These are phyloP conservation scores for Todiramphus saurophagus DNA, from an alignment of 2,113 vertebrate species.

Conservation along the genomic window DNA sequence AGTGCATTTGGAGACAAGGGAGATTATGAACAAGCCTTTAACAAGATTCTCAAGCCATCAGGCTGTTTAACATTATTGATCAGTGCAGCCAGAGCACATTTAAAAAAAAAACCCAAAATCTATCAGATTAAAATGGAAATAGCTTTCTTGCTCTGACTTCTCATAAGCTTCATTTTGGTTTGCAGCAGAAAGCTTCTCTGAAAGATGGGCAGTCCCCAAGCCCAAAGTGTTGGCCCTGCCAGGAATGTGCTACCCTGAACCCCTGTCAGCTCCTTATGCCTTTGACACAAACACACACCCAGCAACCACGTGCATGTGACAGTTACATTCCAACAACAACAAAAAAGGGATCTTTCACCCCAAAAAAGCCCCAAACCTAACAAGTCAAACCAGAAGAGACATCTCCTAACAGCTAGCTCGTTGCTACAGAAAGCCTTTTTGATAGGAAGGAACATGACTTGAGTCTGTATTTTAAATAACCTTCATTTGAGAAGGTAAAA, in stretches of 20 bases:
- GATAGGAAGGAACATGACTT: not conserved
- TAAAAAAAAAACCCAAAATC: not conserved
- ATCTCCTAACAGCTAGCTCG: not conserved
- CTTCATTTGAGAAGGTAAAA: not conserved
- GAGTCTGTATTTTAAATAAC: not conserved
- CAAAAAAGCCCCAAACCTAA: not conserved
- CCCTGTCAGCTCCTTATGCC: not conserved
- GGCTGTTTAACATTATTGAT: constrained; percentile 36
- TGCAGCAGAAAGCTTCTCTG: not conserved
- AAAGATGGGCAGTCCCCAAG: not conserved
- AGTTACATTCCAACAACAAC: not conserved
- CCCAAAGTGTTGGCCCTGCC: not conserved
- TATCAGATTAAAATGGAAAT: not conserved
- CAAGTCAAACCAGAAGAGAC: not conserved
- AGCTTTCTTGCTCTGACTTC: not conserved
- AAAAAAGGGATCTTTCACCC: not conserved
- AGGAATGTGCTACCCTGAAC: not conserved
- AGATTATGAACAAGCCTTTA: constrained; percentile 51
- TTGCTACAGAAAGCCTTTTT: not conserved
- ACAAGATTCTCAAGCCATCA: constrained; percentile 6
- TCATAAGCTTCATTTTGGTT: not conserved
- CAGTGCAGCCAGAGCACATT: not conserved
- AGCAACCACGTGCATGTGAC: accelerated
- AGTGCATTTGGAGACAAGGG: constrained; percentile 22
- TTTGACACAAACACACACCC: not conserved